Evolutionary conservation across 2,888 invertebrate genomes (phyloP).

Genomic region (Microchrysa polita): DNA sequence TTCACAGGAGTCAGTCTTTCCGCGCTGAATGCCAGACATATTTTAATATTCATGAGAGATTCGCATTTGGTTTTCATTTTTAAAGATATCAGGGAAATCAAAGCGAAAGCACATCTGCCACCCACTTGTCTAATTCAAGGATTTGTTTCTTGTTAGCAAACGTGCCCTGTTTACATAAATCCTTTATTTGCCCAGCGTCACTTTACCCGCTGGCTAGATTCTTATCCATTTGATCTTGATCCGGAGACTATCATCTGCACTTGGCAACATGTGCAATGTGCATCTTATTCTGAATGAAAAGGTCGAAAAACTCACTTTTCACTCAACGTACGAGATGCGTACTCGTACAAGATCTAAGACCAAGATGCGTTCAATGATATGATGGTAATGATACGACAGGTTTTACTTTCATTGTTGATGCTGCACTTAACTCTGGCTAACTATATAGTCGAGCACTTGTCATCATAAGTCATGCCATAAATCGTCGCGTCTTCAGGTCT

Average conservation of each 20-base stretch:
- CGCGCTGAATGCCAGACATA: too few species aligned
- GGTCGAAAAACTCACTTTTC: conserved; percentile 44
- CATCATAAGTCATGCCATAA: conserved; percentile 43
- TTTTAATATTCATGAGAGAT: too few species aligned
- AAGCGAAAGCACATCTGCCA: conserved; percentile 2
- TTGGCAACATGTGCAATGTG: neutral
- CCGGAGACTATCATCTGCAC: neutral
- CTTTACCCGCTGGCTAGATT: neutral
- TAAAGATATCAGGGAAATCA: neutral
- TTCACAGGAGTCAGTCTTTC: too few species aligned
- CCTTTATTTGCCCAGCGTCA: conserved; percentile 4
- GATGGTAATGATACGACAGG: conserved; percentile 39
- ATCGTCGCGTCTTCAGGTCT: conserved; percentile 32
- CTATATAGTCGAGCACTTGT: conserved; percentile 26
- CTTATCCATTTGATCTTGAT: neutral
- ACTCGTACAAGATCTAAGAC: conserved; percentile 26
- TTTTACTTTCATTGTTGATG: conserved; percentile 43
- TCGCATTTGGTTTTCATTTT: too few species aligned
- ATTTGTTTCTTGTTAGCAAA: neutral
- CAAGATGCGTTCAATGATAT: conserved; percentile 25
- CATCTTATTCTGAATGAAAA: conserved; percentile 14
- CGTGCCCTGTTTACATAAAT: conserved; percentile 11
- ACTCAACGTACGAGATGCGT: conserved; percentile 24
- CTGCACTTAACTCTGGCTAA: conserved; percentile 28
- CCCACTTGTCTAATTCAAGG: neutral